Conservation (phyloP, 2,797 vertebrate species). For the Spatula versicolor region DNA sequence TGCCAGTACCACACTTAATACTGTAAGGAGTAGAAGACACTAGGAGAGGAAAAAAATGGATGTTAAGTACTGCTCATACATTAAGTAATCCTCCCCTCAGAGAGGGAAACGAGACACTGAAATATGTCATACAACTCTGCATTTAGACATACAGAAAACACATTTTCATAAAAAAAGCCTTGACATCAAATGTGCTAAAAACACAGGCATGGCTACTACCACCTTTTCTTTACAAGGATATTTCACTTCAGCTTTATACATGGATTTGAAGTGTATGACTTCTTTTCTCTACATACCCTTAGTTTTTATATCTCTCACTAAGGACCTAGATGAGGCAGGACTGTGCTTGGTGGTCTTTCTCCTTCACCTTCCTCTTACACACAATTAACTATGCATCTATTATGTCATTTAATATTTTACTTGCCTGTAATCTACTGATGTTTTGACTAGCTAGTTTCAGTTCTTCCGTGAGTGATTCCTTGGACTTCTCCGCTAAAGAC, state of each 20-base stretch:
- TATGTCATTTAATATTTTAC: not conserved
- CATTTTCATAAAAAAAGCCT: not conserved
- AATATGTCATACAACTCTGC: not conserved
- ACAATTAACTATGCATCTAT: not conserved
- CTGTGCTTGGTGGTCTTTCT: not conserved
- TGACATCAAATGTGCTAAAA: not conserved
- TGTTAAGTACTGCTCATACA: not conserved
- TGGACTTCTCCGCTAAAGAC: slow-evolving; percentile 90
- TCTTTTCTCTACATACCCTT: not conserved
- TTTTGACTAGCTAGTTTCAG: slow-evolving; percentile 90
- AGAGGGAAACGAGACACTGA: not conserved
- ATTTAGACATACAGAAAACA: not conserved
- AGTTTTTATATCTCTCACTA: not conserved
- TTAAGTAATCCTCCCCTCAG: not conserved
- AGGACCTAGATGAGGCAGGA: not conserved
- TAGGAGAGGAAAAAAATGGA: not conserved
- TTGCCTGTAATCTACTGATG: slow-evolving; percentile 93
- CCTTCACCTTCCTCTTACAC: not conserved
- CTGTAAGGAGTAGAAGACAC: not conserved
- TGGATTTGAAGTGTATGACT: not conserved
- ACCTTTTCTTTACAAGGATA: not conserved
- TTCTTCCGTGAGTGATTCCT: slow-evolving; percentile 87
- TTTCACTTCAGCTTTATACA: not conserved
- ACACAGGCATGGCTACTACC: not conserved
- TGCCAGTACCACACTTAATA: not conserved